Percentiles rank a stretch among this genome's conserved stretches.
phyloP scores from a whole-genome alignment of 2,888 invertebrate genomes.

The Synergus umbraculus region DNA sequence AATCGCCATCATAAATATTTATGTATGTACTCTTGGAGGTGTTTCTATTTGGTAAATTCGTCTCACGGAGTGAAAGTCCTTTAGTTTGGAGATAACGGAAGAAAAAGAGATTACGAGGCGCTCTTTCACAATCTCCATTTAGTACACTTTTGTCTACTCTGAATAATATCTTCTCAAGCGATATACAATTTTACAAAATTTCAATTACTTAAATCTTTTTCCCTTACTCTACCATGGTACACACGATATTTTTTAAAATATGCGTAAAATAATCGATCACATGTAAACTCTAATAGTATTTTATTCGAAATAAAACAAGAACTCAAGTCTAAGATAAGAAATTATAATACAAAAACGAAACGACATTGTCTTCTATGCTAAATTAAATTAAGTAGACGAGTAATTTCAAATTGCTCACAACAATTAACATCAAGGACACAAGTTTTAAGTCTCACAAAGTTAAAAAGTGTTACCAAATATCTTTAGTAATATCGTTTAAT shows the following conservation, averaged over 20 bases:
- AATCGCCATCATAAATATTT: slow-evolving; percentile 33
- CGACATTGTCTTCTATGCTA: too few relatives aligned
- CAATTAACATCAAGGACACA: too few relatives aligned
- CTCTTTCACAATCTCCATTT: slow-evolving; percentile 16
- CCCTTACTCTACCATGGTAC: too few relatives aligned
- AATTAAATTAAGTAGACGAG: too few relatives aligned
- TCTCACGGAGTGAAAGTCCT: slow-evolving; percentile 28
- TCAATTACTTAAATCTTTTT: too few relatives aligned
- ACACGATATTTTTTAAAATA: too few relatives aligned
- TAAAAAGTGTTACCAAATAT: too few relatives aligned
- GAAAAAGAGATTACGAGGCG: slow-evolving; percentile 19
- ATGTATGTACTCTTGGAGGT: slow-evolving; percentile 1
- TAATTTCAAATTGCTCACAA: too few relatives aligned
- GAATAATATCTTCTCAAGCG: not conserved
- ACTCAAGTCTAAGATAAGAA: slow-evolving; percentile 3
- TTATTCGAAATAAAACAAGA: slow-evolving; percentile 15
- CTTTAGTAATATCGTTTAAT: too few relatives aligned
- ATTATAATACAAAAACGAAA: not conserved
- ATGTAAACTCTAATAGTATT: not conserved
- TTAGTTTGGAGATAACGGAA: not conserved
- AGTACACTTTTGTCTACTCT: not conserved
- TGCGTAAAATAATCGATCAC: not conserved
- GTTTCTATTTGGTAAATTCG: slow-evolving; percentile 23
- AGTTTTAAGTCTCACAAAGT: too few relatives aligned
- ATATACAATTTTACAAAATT: too few relatives aligned